Base-by-base conservation (phyloP, 2,888 invertebrate species). In the Lathronympha strigana region DNA sequence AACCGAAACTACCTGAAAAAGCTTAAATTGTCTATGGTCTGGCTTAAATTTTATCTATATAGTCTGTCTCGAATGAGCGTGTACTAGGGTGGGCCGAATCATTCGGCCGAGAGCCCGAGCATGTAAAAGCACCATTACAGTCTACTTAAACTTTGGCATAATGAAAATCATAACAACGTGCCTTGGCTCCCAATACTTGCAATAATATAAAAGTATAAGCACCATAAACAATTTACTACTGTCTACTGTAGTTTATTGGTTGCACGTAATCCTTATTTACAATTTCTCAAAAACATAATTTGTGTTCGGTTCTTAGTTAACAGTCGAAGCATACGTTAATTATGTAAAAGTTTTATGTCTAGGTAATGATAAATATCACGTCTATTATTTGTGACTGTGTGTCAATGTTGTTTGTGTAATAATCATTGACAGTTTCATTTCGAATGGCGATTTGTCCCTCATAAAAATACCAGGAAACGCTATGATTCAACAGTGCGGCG, bases 401-500 rank as follows among this genome's bases (percentile, higher is more conserved):
- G 78, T 75, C 74, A 72, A 75, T 82, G 80, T 84, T 87, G 84
- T 87, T 88, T 87, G 83, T 86, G 83, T 85, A 84, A 83, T 71
- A 78, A 80, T 82, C 76, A 78, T 81, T 88, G 88, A 86, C 89
- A 88, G 86, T 86, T 86, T 87, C 75, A 75, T 86, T 86, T 88
- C 84, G 85, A 89, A 90, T 89, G 88, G 88, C 87, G 86, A 85
- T 88, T 84, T 85, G 84, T 79, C 81, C 76, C 76, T 86, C 82
- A 74, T 80, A 85, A 86, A 87, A 90, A 88, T 92, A 92, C 92
- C 89, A 91, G 91, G 92, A 92, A 92, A 91, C 90, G 86, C 89
- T 88, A 88, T 92, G 92, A 92, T 85, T 92, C 92, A 92, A 88
- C 88, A 77, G 76, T 71, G 78, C 71, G 73, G 80, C 75, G 77